Percentiles rank a stretch among this genome's conserved stretches.
Evolutionary conservation across 2,797 vertebrate genomes (phyloP).

Genomic region (Eulemur coronatus): DNA sequence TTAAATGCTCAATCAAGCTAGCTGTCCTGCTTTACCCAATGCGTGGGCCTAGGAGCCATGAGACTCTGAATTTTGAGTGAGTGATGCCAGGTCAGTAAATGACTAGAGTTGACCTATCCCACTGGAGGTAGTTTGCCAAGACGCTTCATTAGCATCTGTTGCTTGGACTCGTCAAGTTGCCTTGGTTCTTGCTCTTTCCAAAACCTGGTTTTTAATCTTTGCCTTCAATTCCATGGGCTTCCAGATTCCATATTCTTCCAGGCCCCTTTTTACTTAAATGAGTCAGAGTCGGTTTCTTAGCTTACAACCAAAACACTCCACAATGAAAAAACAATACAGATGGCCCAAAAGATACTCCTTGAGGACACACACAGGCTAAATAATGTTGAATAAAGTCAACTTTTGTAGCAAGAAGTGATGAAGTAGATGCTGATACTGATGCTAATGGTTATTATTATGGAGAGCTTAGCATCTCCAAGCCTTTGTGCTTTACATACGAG

Average conservation of each 20-base stretch:
- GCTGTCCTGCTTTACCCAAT: background rate
- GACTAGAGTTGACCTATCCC: background rate
- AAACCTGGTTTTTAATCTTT: slow-evolving; percentile 24
- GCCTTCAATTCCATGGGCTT: background rate
- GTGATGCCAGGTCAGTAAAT: background rate
- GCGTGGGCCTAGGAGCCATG: background rate
- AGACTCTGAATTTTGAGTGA: background rate
- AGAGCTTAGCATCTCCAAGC: background rate
- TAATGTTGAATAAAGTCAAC: background rate
- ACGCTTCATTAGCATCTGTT: background rate
- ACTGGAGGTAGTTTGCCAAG: background rate
- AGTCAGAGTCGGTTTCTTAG: background rate
- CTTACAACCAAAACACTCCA: background rate
- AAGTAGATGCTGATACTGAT: background rate
- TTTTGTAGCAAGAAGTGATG: background rate
- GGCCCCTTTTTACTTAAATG: background rate
- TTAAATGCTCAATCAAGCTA: background rate
- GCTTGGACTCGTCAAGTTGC: background rate
- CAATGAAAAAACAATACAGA: background rate
- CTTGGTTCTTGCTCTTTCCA: background rate
- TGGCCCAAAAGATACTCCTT: background rate
- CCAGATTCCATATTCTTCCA: background rate
- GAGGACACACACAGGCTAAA: background rate
- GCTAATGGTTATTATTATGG: background rate
- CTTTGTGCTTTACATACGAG: background rate